Percentiles rank a stretch among this genome's conserved stretches.
Evolutionary conservation across 2,888 invertebrate species (phyloP).

Genomic region (Tubulanus polymorphus): DNA sequence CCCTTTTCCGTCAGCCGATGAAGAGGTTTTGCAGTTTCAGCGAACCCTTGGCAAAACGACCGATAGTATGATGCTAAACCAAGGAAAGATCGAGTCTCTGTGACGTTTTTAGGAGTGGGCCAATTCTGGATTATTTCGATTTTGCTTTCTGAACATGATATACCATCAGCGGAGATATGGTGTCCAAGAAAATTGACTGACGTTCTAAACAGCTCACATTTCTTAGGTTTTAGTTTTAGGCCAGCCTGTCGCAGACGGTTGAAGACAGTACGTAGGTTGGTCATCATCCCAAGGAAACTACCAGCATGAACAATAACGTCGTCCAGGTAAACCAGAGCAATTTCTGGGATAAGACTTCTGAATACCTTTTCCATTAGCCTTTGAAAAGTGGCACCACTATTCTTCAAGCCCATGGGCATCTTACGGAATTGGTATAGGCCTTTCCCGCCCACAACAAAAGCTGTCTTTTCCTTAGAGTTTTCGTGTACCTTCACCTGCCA

Average conservation of each 20-base stretch:
- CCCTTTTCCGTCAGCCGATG: not conserved
- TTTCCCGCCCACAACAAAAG: not conserved
- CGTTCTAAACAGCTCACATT: conserved; percentile 7
- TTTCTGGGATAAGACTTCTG: not conserved
- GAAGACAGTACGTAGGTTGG: conserved; percentile 6
- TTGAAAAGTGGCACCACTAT: conserved; percentile 13
- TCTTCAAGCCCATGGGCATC: conserved; percentile 1
- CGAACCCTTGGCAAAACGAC: conserved; percentile 1
- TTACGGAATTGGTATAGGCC: not conserved
- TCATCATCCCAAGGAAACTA: not conserved
- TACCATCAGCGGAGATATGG: conserved; percentile 5
- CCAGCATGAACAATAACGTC: not conserved
- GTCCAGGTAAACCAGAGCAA: not conserved
- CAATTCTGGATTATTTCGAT: not conserved
- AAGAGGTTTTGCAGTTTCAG: conserved; percentile 6
- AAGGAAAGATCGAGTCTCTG: conserved; percentile 1
- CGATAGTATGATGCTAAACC: conserved; percentile 6
- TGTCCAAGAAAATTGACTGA: conserved; percentile 12
- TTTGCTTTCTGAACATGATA: conserved; percentile 1
- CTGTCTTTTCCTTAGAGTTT: not conserved
- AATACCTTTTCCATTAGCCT: conserved; percentile 12
- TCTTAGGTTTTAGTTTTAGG: conserved; percentile 12
- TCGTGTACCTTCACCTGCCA: conserved; percentile 11
- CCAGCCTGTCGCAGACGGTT: not conserved
- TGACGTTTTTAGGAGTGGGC: not conserved